phyloP scores from a whole-genome alignment of 2,113 vertebrate species.

The Sterrhoptilus dennistouni region DNA sequence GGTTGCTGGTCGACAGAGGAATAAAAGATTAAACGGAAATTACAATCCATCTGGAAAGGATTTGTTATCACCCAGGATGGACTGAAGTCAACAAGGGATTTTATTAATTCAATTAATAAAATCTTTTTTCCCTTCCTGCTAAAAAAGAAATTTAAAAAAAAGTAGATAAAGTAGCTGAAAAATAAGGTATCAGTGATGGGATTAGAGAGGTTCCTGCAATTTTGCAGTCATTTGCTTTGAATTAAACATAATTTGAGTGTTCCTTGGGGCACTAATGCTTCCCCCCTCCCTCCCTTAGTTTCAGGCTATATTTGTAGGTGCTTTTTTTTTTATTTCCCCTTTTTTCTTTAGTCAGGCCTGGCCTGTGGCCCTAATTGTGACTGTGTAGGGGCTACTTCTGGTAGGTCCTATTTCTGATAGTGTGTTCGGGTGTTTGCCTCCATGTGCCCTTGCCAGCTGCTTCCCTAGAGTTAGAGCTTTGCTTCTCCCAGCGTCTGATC shows the following conservation, averaged over 20 bases:
- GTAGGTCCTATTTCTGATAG: not conserved
- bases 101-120: conserved; percentile 66
- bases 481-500: not conserved
- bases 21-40: conserved; percentile 31
- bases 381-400: not conserved
- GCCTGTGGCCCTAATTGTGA: not conserved
- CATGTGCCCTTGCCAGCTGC: not conserved
- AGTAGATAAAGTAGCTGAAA: not conserved
- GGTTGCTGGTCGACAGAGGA: not conserved
- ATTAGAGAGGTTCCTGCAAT: conserved; percentile 23
- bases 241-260: not conserved
- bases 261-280: not conserved
- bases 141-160: not conserved
- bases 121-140: not conserved
- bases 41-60: conserved; percentile 42
- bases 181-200: not conserved
- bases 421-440: not conserved
- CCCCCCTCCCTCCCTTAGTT: not conserved
- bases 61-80: conserved; percentile 37
- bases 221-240: conserved; percentile 20
- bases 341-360: not conserved
- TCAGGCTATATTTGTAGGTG: not conserved
- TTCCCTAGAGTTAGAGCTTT: not conserved
- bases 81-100: conserved; percentile 36
- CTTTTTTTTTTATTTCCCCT: not conserved